Evolutionary conservation across 2,797 vertebrate species (phyloP).

Genomic region (Onychomys leucogaster): DNA sequence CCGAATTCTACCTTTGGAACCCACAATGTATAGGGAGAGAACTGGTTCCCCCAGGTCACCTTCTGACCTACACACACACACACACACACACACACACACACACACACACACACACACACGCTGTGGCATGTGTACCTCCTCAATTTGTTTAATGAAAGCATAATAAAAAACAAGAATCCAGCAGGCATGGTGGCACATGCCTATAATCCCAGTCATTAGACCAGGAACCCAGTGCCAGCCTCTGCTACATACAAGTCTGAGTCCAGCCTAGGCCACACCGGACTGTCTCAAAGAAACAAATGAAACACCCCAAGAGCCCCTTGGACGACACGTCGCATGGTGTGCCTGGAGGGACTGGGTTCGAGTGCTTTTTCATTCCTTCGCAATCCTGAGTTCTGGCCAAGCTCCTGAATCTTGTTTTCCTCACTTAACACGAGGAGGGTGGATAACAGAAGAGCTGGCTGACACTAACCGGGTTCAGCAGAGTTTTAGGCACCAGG

Average conservation of each 20-base stretch:
- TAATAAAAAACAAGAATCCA: background rate
- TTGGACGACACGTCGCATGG: accelerated
- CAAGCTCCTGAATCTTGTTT: background rate
- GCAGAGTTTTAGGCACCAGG: background rate
- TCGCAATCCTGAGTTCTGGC: background rate
- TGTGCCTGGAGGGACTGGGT: background rate
- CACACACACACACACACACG: background rate
- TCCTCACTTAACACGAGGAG: background rate
- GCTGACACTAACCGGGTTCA: too few relatives aligned
- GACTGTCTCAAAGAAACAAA: background rate
- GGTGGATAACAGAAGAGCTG: background rate
- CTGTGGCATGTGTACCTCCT: background rate
- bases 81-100: background rate
- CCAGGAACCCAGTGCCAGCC: background rate
- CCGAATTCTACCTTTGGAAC: background rate
- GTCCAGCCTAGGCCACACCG: background rate
- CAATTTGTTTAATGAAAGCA: background rate
- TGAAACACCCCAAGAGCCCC: background rate
- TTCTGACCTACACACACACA: background rate
- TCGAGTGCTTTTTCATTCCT: background rate
- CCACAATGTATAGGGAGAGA: background rate
- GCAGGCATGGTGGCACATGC: background rate
- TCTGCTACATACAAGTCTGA: background rate
- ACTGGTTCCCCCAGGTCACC: background rate
- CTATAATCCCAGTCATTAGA: too few relatives aligned